A percentile compares a stretch with the other conserved stretches of the same genome.
Conservation (phyloP, 1,140 invertebrate genomes). For the Drosophila tropicalis region DNA sequence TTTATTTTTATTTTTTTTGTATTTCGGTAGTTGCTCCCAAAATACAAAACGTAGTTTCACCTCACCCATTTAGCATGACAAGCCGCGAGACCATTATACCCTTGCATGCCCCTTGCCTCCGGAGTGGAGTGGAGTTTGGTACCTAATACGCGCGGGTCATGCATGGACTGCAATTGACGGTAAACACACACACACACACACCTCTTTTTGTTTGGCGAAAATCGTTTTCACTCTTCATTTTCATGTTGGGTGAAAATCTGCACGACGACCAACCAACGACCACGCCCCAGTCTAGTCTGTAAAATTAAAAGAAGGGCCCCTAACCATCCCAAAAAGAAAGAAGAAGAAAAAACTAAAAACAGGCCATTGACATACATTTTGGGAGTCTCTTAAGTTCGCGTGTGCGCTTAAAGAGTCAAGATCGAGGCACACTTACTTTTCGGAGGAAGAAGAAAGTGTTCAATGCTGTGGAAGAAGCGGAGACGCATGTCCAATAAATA, state of each 20-base stretch:
- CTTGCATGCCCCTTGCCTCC: too few species aligned
- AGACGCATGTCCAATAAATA: conserved; percentile 76
- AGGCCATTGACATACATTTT: conserved; percentile 74
- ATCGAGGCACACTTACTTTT: conserved; percentile 14
- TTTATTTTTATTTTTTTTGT: neutral
- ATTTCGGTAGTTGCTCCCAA: conserved; percentile 39
- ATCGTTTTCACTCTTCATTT: conserved; percentile 76
- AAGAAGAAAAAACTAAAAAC: conserved; percentile 29
- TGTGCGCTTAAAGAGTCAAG: conserved; percentile 43
- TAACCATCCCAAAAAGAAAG: conserved; percentile 27
- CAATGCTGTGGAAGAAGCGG: conserved; percentile 24
- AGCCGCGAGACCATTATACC: too few species aligned
- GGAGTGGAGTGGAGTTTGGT: neutral
- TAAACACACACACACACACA: conserved; percentile 69
- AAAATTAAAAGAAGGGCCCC: conserved; percentile 43
- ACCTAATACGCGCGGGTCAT: conserved; percentile 67
- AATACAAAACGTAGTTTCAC: conserved; percentile 56
- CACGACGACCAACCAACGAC: conserved; percentile 19
- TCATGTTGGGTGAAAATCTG: conserved; percentile 73
- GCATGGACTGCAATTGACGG: conserved; percentile 70
- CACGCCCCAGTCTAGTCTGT: conserved; percentile 60
- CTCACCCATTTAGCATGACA: conserved; percentile 73
- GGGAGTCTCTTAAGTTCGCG: conserved; percentile 42
- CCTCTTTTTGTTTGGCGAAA: conserved; percentile 63
- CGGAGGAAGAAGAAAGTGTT: conserved; percentile 47